Conservation (phyloP, 2,113 vertebrate species). For the Platanista minor region DNA sequence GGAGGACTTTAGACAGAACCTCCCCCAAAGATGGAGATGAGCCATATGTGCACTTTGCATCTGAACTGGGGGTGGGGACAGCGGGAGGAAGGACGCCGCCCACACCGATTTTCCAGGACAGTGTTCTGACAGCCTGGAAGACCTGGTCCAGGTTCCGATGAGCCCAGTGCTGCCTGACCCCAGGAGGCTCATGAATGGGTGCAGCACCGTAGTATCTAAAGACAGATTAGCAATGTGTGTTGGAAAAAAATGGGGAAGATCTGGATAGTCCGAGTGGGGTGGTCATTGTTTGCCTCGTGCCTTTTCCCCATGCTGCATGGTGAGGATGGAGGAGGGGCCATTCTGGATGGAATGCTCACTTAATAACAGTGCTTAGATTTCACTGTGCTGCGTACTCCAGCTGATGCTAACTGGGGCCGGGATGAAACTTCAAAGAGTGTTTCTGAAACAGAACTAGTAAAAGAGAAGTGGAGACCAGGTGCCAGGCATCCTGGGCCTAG, state of each 20-base stretch:
- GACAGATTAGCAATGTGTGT: not conserved
- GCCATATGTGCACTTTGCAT: constrained; percentile 83
- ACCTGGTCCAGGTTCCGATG: not conserved
- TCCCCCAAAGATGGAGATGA: constrained; percentile 81
- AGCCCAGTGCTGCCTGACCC: constrained; percentile 33
- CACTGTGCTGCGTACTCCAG: not conserved
- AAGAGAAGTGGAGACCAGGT: not conserved
- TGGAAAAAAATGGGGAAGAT: not conserved
- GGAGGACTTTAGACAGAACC: constrained; percentile 78
- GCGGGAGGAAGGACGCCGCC: not conserved
- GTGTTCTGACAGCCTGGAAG: constrained; percentile 54
- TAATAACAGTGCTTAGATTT: not conserved
- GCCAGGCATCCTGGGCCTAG: not conserved
- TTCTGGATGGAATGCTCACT: not conserved
- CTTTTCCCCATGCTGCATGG: not conserved
- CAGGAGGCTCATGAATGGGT: not conserved
- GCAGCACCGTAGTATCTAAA: not conserved
- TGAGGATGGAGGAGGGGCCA: not conserved
- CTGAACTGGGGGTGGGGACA: constrained; percentile 62
- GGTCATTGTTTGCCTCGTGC: not conserved
- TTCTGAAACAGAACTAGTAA: not conserved
- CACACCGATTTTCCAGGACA: constrained; percentile 8
- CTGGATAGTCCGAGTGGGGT: not conserved
- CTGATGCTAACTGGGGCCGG: not conserved
- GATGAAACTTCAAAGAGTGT: not conserved